A percentile compares a stretch with the other conserved stretches of the same genome.
Conservation (phyloP, 1,140 invertebrate genomes). For the Oryctes rhinoceros region DNA sequence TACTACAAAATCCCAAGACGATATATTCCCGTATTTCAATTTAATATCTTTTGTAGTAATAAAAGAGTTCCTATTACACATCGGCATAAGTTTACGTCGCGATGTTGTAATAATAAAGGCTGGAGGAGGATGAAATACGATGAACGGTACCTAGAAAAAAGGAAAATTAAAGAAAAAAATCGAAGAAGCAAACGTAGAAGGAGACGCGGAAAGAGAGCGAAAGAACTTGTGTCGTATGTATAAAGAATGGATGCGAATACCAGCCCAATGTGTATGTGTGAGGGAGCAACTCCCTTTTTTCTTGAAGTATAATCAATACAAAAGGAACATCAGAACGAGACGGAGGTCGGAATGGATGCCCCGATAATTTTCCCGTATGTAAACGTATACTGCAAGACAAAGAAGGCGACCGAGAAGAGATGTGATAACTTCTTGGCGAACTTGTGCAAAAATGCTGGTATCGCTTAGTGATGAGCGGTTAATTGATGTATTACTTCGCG, state of each 20-base stretch:
- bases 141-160: background rate
- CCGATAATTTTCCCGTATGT: background rate
- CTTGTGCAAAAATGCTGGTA: background rate
- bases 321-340: constrained; percentile 17
- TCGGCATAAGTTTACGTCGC: constrained; percentile 20
- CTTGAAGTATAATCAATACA: constrained; percentile 37
- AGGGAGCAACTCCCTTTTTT: constrained; percentile 22
- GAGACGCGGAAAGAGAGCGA: background rate
- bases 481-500: background rate
- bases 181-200: background rate
- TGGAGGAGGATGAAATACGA: background rate
- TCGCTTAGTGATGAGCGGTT: background rate
- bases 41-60: constrained; percentile 23
- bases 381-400: background rate
- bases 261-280: background rate
- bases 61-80: constrained; percentile 34
- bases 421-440: background rate
- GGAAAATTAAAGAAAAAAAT: background rate
- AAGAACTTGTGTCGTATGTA: constrained; percentile 5
- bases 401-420: background rate
- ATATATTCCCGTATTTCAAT: constrained; percentile 28
- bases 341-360: background rate
- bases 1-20: background rate
- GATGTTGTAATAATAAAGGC: constrained; percentile 9
- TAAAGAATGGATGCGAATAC: constrained; percentile 19